Evolutionary conservation across 2,113 vertebrate species (phyloP).

Genomic region (Xyliphius kryptos): DNA sequence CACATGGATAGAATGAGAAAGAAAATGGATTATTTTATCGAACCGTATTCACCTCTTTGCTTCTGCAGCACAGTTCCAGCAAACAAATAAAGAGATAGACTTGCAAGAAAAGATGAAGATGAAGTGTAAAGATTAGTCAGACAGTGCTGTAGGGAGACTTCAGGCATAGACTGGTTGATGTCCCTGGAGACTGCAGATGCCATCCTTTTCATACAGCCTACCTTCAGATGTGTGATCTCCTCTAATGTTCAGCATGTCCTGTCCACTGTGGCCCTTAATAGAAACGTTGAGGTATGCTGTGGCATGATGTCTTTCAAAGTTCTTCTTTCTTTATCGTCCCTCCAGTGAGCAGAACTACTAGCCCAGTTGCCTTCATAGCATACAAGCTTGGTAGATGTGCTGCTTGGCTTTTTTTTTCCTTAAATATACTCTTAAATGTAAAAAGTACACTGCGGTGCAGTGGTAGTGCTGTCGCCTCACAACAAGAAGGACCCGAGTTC

Average conservation of each 20-base stretch:
- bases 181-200: conserved; percentile 4
- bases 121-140: conserved; percentile 1
- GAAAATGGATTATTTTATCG: conserved; percentile 41
- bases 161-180: not conserved
- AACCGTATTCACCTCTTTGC: conserved; percentile 9
- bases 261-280: not conserved
- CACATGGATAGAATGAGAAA: conserved; percentile 25
- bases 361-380: no score
- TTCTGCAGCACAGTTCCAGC: conserved; percentile 1
- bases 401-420: no score
- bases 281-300: not conserved
- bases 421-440: no score
- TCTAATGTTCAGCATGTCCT: conserved; percentile 17
- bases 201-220: not conserved
- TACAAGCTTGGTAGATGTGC: no score
- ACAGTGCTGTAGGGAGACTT: not conserved
- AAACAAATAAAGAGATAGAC: no score
- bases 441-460: no score
- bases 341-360: not conserved
- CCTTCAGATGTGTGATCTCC: not conserved
- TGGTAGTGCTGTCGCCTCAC: no score
- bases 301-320: conserved; percentile 3
- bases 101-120: no score
- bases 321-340: not conserved
- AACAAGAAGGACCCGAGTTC: no score